Conservation (phyloP, 2,113 vertebrate genomes). For the Hiodon tergisus region DNA sequence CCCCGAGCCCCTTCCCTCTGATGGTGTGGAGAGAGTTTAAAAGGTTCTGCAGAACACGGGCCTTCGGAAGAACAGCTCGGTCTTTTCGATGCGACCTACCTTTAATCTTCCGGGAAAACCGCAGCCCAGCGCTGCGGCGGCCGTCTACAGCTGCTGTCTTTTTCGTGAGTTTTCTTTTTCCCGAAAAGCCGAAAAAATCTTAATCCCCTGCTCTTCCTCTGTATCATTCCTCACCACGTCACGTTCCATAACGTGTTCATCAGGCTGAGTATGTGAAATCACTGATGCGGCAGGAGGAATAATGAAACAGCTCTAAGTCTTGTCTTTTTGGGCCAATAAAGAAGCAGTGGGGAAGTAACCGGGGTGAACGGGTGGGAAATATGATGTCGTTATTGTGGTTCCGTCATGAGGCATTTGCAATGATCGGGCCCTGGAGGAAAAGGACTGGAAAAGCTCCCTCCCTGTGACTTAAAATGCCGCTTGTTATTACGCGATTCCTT, state of each 20-base stretch:
- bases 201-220: not conserved
- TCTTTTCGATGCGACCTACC: too few relatives aligned
- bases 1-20: too few relatives aligned
- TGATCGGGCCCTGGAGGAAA: not conserved
- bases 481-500: slow-evolving; percentile 27
- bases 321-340: not conserved
- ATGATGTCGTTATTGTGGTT: slow-evolving; percentile 17
- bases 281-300: not conserved
- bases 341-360: not conserved
- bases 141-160: not conserved
- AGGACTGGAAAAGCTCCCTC: slow-evolving; percentile 9
- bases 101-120: too few relatives aligned
- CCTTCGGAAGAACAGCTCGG: too few relatives aligned
- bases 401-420: not conserved
- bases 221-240: slow-evolving; percentile 5
- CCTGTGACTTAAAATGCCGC: slow-evolving; percentile 19
- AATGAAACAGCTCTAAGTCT: not conserved
- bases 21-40: too few relatives aligned
- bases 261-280: not conserved
- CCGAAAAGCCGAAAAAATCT: not conserved
- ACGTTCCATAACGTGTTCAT: not conserved
- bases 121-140: too few relatives aligned
- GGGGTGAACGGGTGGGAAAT: not conserved
- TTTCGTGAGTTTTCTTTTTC: not conserved
- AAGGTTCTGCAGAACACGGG: too few relatives aligned